Base-by-base conservation (phyloP, 2,113 vertebrate genomes). In the Bagarius yarrelli region DNA sequence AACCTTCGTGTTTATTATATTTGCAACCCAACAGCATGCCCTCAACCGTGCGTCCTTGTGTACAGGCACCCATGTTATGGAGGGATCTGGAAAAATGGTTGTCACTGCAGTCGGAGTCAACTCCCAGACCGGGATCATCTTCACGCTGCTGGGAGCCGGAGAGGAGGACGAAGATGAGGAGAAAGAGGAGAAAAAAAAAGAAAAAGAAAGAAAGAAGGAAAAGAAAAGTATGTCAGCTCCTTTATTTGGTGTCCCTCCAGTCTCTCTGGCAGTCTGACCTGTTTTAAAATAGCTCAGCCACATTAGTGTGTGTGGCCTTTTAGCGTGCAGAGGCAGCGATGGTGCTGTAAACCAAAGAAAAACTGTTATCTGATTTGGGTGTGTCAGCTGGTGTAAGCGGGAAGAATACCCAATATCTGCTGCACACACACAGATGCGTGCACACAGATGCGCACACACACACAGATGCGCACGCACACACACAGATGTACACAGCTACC, bases 41-140 rank as follows among this genome's bases (percentile, higher is more conserved):
- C 80, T 78, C n/a, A 64, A 81, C 71, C 50, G 18, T 21, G 13
- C 23, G 14, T 61, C 34, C 81, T 81, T 88, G 53, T 90, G 86
- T 86, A 27, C 82, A 99, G 98, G 98, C 89, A 99, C 98, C 81
- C 97, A 99, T 87, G 97, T 99, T 86, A 99, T 99, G 97, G 98
- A 99, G 93, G 97, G 98, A 88, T 99, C 97, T 90, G 97, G 97
- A 92, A 97, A 97, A 94, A 98, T 99, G 96, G 89, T 99, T 59
- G 97, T 99, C 87, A 98, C 97, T 84, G 98, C 96, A 85, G 95
- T 99, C 77, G 98, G 98, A 85, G 91, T 98, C 79, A 99, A 99
- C 90, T 99, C 98, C 83, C 98, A 99, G 93, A 98, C 96, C 94
- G 98, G 98, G 95, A 99, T 99, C 88, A 99, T 99, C 88, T 98